A percentile compares a stretch with the other conserved stretches of the same genome.
phyloP scores from a whole-genome alignment of 2,113 vertebrate genomes.

The Phrynosoma blainvillii region DNA sequence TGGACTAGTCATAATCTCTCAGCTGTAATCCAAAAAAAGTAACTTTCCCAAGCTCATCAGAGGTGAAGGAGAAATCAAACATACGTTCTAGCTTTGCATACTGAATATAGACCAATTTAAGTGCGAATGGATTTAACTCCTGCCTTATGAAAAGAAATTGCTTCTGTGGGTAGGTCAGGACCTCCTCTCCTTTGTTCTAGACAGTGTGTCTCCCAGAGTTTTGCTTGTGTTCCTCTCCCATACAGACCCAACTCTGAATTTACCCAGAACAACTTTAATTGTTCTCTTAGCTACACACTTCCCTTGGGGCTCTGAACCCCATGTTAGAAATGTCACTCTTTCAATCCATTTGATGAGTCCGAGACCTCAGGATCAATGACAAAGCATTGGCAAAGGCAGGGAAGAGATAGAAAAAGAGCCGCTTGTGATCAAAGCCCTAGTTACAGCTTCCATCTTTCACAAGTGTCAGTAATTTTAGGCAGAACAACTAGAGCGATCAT shows the following conservation, averaged over 20 bases:
- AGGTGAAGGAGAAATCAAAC: not conserved
- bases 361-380: conserved; percentile 26
- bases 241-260: not conserved
- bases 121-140: not conserved
- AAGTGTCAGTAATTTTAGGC: conserved; percentile 24
- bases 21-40: too few species aligned
- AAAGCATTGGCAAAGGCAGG: not conserved
- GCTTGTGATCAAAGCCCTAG: conserved; percentile 17
- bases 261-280: conserved; percentile 15
- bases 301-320: not conserved
- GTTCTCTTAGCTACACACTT: not conserved
- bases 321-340: conserved; percentile 22
- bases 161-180: not conserved
- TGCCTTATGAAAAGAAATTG: not conserved
- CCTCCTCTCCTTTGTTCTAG: not conserved
- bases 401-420: not conserved
- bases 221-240: not conserved
- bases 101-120: not conserved
- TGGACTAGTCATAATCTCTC: not conserved
- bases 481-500: conserved; percentile 29
- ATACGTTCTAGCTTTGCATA: not conserved
- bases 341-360: conserved; percentile 16
- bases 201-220: not conserved
- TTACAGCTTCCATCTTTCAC: conserved; percentile 22
- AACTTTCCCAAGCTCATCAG: not conserved